Percentiles rank a stretch among this genome's conserved stretches.
Evolutionary conservation across 2,113 vertebrate genomes (phyloP).

Genomic region (Ginglymostoma cirratum): DNA sequence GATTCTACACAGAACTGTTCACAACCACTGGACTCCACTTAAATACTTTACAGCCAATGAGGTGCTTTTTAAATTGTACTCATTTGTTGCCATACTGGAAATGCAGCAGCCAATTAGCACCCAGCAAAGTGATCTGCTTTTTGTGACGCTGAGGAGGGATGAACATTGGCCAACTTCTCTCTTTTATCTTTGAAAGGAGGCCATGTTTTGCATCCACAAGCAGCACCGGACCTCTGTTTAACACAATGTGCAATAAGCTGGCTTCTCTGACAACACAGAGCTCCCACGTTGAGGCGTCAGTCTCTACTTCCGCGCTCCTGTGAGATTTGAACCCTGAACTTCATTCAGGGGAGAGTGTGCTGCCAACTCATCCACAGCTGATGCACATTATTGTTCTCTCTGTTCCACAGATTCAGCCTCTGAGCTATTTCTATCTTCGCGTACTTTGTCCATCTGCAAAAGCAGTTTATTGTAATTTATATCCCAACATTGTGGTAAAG

Average conservation of each 20-base stretch:
- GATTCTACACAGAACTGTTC: neutral
- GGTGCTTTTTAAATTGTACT: neutral
- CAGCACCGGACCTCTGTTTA: neutral
- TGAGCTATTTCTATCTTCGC: neutral
- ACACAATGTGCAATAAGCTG: neutral
- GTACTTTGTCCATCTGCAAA: neutral
- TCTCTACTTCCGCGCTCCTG: neutral
- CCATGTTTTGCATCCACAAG: neutral
- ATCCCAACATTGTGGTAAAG: neutral
- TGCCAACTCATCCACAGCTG: no score
- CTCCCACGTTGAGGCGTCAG: neutral
- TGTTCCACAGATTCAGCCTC: neutral
- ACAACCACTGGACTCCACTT: neutral
- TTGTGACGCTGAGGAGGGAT: neutral
- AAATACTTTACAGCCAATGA: neutral
- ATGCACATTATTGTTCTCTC: neutral
- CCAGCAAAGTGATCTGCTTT: neutral
- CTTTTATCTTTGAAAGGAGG: no score
- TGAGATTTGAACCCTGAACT: neutral
- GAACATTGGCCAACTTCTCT: neutral
- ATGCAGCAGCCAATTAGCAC: neutral
- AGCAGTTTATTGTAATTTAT: neutral
- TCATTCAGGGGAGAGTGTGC: neutral
- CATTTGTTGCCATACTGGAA: neutral
- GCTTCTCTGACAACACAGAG: neutral